These are phyloP conservation scores for Aplysina aerophoba DNA, from an alignment of 37 sponge, comb jelly and placozoan species.

Conservation along the genomic window DNA sequence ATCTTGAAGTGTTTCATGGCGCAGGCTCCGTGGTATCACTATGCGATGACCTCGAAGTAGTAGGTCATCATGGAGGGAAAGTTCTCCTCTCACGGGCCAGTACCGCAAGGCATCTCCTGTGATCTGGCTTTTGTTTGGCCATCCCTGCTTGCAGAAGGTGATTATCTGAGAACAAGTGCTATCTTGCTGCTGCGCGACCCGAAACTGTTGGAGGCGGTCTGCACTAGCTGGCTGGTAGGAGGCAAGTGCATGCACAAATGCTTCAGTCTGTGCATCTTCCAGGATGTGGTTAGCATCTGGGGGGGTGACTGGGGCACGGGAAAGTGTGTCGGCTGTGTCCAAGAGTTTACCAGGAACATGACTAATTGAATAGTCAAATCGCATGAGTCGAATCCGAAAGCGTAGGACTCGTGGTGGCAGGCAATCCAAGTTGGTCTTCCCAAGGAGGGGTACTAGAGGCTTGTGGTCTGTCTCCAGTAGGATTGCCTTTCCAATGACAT, in stretches of 20 bases:
- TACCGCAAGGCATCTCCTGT: background rate
- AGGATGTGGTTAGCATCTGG: too few species aligned
- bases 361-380: conserved; percentile 9
- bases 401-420: conserved; percentile 13
- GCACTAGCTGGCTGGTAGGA: background rate
- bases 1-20: background rate
- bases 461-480: conserved; percentile 36
- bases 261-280: too few species aligned
- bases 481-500: conserved; percentile 29
- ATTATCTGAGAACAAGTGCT: background rate
- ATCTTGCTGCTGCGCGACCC: background rate
- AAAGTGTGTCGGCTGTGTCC: conserved; percentile 8
- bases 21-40: background rate
- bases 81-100: too few species aligned
- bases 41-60: background rate
- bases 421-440: background rate
- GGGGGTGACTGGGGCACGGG: too few species aligned
- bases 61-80: background rate
- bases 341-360: conserved; percentile 28
- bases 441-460: conserved; percentile 25
- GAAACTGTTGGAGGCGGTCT: background rate
- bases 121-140: background rate
- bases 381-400: conserved; percentile 12
- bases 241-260: background rate
- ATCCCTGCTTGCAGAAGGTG: background rate